Evolutionary conservation across 2,888 invertebrate species (phyloP).

Genomic region (Boloria selene): DNA sequence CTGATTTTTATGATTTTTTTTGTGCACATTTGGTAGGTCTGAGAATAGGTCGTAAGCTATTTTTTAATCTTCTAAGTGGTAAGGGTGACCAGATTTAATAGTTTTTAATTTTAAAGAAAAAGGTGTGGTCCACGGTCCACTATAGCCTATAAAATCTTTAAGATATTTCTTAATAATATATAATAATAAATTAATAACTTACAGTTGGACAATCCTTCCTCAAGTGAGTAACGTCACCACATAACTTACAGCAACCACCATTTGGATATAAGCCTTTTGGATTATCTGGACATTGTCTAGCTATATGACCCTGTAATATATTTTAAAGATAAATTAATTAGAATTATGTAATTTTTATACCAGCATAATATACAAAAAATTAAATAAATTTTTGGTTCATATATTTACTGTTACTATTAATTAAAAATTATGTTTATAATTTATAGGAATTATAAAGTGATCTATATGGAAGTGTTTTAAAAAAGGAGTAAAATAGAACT

Average conservation of each 20-base stretch:
- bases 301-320: slow-evolving; percentile 87
- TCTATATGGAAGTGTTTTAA: background rate
- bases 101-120: too few relatives aligned
- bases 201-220: slow-evolving; percentile 89
- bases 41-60: too few relatives aligned
- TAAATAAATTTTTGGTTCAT: too few relatives aligned
- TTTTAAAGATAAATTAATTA: background rate
- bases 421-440: too few relatives aligned
- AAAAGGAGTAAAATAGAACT: background rate
- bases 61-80: too few relatives aligned
- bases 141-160: background rate
- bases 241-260: slow-evolving; percentile 90
- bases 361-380: too few relatives aligned
- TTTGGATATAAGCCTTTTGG: slow-evolving; percentile 93
- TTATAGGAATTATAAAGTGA: background rate
- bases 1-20: too few relatives aligned
- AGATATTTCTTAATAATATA: too few relatives aligned
- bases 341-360: background rate
- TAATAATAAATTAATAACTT: slow-evolving; percentile 51
- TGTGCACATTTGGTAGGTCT: too few relatives aligned
- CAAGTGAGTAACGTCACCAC: slow-evolving; percentile 93
- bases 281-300: slow-evolving; percentile 94
- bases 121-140: too few relatives aligned
- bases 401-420: too few relatives aligned
- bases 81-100: too few relatives aligned